Conservation (phyloP, 2,888 invertebrate species). For the Sinopyrophorus schimmeli region DNA sequence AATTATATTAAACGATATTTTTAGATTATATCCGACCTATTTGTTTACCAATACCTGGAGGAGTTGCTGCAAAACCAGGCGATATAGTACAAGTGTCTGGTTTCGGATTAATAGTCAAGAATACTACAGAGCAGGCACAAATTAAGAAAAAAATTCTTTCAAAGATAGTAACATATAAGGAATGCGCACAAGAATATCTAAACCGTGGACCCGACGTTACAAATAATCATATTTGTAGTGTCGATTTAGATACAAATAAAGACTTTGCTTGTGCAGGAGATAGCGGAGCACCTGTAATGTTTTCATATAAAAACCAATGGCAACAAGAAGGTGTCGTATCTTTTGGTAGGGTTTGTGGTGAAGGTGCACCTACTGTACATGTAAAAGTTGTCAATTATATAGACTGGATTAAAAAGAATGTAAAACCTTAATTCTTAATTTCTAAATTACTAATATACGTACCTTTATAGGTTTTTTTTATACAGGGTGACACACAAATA, state of each 20-base stretch:
- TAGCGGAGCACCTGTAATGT: slow-evolving; percentile 18
- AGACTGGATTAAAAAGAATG: slow-evolving; percentile 8
- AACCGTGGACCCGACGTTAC: not conserved
- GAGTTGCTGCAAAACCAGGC: not conserved
- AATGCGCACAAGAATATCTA: not conserved
- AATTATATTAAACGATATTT: no score
- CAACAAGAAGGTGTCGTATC: slow-evolving; percentile 5
- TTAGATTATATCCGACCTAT: slow-evolving; percentile 17
- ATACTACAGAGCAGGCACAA: no score
- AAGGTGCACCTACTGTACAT: not conserved
- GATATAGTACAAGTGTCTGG: slow-evolving; percentile 3
- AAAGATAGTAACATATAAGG: not conserved
- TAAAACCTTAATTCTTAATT: no score
- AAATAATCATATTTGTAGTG: not conserved
- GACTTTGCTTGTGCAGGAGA: slow-evolving; percentile 6
- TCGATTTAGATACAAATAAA: not conserved
- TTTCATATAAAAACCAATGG: not conserved
- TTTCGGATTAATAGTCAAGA: not conserved
- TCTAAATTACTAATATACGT: no score
- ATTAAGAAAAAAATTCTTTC: slow-evolving; percentile 7
- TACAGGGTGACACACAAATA: no score
- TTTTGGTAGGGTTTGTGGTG: not conserved
- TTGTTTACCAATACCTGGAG: slow-evolving; percentile 7
- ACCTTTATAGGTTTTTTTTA: no score
- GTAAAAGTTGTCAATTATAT: slow-evolving; percentile 5